Conservation (phyloP, 2,888 invertebrate species). For the Silvanus unidentatus region DNA sequence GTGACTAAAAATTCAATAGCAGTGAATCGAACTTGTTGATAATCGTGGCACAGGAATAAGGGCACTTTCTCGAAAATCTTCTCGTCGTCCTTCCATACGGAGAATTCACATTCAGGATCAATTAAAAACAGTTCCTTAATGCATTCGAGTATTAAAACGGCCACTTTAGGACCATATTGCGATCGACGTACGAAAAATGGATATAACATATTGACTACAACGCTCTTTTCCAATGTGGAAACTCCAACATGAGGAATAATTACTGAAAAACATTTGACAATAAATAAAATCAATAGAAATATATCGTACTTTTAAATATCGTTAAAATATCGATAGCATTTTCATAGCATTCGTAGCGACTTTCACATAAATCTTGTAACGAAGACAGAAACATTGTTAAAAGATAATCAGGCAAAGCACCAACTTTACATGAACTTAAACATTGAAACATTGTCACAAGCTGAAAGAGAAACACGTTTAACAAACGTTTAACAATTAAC, state of each 20-base stretch:
- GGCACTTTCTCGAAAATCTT: conserved; percentile 30
- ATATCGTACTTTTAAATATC: conserved; percentile 21
- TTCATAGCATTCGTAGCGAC: conserved; percentile 35
- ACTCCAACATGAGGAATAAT: conserved; percentile 28
- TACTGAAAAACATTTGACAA: conserved; percentile 22
- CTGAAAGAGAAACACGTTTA: conserved; percentile 11
- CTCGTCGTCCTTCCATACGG: conserved; percentile 24
- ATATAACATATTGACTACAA: conserved; percentile 26
- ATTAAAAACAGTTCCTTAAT: conserved; percentile 40
- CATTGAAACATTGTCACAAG: conserved; percentile 38
- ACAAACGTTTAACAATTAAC: neutral
- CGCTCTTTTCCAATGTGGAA: conserved; percentile 15
- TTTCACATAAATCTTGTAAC: conserved; percentile 33
- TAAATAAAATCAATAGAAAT: conserved; percentile 5
- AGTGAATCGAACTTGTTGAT: conserved; percentile 44
- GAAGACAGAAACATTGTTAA: conserved; percentile 33
- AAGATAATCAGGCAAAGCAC: conserved; percentile 25
- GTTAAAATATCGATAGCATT: conserved; percentile 37
- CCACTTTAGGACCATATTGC: conserved; percentile 41
- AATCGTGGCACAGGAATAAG: conserved; percentile 39
- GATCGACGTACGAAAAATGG: conserved; percentile 30
- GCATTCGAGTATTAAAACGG: conserved; percentile 42
- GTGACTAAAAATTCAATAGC: conserved; percentile 40
- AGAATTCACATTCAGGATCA: conserved; percentile 30
- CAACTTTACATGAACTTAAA: conserved; percentile 28